Conservation (phyloP, 2,797 vertebrate species). For the Sus cebifrons region DNA sequence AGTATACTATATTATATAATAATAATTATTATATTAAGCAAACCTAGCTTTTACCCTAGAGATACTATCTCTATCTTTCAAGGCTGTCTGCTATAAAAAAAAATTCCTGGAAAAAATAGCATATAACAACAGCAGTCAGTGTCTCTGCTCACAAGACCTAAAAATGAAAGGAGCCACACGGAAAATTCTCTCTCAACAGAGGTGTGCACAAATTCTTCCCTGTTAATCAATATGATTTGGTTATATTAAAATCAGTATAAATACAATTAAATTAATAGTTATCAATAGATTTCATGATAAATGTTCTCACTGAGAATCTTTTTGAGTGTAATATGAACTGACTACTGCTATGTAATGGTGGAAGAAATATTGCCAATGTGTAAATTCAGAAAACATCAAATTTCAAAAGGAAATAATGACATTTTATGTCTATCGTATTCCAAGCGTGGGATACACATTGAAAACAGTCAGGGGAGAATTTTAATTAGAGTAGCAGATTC, state of each 20-base stretch:
- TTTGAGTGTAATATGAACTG: background rate
- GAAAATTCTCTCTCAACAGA: background rate
- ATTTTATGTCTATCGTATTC: background rate
- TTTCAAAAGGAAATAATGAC: conserved; percentile 33
- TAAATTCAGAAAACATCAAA: conserved; percentile 15
- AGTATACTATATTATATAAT: background rate
- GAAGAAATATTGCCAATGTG: background rate
- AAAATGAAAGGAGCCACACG: background rate
- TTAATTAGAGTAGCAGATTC: background rate
- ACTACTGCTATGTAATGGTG: background rate
- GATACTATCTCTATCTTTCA: background rate
- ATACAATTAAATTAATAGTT: background rate
- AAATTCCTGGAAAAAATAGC: background rate
- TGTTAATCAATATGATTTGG: background rate
- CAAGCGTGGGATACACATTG: background rate
- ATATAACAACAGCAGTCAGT: background rate
- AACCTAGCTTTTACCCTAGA: background rate
- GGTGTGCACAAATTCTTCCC: background rate
- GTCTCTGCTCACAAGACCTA: background rate
- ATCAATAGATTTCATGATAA: conserved; percentile 47
- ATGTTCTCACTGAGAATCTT: background rate
- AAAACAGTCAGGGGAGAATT: background rate
- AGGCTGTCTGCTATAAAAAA: background rate
- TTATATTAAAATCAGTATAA: background rate
- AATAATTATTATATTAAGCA: background rate